phyloP scores from a whole-genome alignment of 2,113 vertebrate species.

The Rousettus leschenaultii region DNA sequence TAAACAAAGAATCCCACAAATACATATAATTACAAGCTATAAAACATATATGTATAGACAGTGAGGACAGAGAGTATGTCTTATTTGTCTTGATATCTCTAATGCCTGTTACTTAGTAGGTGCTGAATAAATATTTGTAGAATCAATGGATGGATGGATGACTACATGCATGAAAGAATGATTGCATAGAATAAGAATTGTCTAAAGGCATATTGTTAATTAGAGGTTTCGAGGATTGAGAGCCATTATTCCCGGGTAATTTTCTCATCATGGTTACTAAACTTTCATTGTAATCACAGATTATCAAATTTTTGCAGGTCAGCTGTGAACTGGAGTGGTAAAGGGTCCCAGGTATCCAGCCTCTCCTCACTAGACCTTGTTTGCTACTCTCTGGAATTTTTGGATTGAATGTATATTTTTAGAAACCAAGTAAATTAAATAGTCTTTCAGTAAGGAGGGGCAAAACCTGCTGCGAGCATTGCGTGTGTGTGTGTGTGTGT shows the following conservation, averaged over 20 bases:
- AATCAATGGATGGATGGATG: background rate
- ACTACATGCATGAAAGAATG: background rate
- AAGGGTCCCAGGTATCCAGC: background rate
- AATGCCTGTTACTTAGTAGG: background rate
- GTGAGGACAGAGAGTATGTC: background rate
- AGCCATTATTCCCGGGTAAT: background rate
- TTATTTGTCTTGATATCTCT: background rate
- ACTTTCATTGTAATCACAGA: background rate
- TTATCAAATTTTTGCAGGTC: background rate
- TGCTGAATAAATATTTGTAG: background rate
- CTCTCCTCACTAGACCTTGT: background rate
- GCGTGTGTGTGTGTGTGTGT: no score
- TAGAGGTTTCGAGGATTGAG: background rate
- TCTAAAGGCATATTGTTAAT: background rate
- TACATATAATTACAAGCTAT: background rate
- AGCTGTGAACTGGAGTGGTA: background rate
- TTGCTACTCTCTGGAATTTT: constrained; percentile 1
- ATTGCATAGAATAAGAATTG: background rate
- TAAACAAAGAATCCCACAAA: constrained; percentile 32
- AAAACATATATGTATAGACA: background rate
- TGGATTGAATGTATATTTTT: background rate
- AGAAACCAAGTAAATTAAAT: constrained; percentile 1
- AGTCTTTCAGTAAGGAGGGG: background rate
- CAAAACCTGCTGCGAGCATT: background rate
- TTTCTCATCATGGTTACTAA: constrained; percentile 9